Conservation (phyloP, 2,113 vertebrate genomes). For the Sinocyclocheilus grahami region DNA sequence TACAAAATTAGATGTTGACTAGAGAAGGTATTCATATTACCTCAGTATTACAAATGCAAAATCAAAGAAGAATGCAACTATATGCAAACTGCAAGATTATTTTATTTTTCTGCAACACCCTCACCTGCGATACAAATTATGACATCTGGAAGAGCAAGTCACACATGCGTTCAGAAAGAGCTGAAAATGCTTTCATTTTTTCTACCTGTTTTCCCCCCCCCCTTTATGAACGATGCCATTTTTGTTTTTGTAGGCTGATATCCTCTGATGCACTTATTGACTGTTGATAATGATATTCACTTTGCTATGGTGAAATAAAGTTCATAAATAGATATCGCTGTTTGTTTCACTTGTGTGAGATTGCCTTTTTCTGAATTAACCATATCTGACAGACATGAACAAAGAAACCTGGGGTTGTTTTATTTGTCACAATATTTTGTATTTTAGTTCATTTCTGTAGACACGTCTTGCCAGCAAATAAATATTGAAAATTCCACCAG, state of each 20-base stretch:
- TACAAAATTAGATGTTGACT: too few species aligned
- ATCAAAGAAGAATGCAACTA: neutral
- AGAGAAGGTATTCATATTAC: neutral
- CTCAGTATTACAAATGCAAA: conserved; percentile 17
- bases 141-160: neutral
- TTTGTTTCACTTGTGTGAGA: neutral
- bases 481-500: too few species aligned
- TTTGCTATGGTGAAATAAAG: conserved; percentile 42
- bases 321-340: neutral
- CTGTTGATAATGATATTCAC: conserved; percentile 26
- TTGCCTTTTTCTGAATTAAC: neutral
- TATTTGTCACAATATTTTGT: too few species aligned
- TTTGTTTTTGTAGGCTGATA: conserved; percentile 19
- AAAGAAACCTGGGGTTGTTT: too few species aligned
- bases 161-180: neutral
- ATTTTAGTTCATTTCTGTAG: neutral
- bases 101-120: too few species aligned
- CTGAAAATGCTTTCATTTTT: neutral
- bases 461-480: neutral
- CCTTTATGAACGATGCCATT: conserved; percentile 16
- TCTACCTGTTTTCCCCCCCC: neutral
- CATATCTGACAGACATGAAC: too few species aligned
- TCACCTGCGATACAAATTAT: too few species aligned
- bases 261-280: conserved; percentile 24
- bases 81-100: neutral